Conservation (phyloP, 1,140 invertebrate species). For the Drosophila novamexicana region DNA sequence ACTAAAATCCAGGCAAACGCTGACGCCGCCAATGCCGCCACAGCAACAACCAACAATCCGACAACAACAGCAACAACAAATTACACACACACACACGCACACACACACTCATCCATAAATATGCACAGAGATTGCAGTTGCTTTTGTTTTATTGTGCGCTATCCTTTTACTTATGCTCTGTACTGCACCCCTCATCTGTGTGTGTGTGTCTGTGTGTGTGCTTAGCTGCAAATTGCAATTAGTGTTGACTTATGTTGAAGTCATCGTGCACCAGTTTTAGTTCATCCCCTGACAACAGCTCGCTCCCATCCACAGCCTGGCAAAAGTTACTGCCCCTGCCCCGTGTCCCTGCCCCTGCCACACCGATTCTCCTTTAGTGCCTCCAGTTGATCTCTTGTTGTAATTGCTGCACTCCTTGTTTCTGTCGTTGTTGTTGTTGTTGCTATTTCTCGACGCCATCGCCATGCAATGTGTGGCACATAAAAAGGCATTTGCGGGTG, state of each 20-base stretch:
- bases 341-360: not conserved
- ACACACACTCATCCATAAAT: not conserved
- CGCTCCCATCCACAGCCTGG: not conserved
- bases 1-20: conserved; percentile 37
- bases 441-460: conserved; percentile 25
- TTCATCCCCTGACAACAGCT: conserved; percentile 21
- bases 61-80: conserved; percentile 28
- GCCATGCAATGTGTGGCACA: conserved; percentile 21
- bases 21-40: conserved; percentile 13
- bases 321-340: too few relatives aligned
- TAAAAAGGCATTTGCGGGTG: conserved; percentile 34
- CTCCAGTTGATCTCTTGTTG: conserved; percentile 19
- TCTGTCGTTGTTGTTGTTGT: not conserved
- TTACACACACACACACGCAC: conserved; percentile 12
- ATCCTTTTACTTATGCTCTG: conserved; percentile 39
- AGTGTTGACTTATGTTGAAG: conserved; percentile 78
- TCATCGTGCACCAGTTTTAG: conserved; percentile 51
- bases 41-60: conserved; percentile 30
- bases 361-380: not conserved
- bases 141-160: conserved; percentile 37
- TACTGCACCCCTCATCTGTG: not conserved
- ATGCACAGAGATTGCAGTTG: conserved; percentile 32
- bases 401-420: conserved; percentile 20
- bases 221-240: conserved; percentile 76
- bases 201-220: conserved; percentile 31